Evolutionary conservation across 2,113 vertebrate species (phyloP), one percentile per base, ranked within the genome.

Genomic region (Ariopsis seemanni): DNA sequence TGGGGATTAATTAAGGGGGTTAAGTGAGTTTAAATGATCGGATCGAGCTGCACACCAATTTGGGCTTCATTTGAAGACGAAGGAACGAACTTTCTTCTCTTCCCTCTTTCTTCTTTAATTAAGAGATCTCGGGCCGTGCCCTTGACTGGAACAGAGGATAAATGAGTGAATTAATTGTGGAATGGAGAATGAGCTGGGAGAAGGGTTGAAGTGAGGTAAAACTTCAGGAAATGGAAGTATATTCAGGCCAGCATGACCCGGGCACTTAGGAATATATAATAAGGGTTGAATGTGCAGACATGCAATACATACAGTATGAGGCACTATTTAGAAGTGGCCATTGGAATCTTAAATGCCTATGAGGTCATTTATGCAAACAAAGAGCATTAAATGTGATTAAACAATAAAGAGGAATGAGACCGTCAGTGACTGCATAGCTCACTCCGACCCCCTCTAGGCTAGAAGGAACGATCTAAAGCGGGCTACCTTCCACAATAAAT

Each of bases 21-120:
- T 94, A 93, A 94, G 91, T 91, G 91, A 93, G 92, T 94, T 94
- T 92, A 95, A 93, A 92, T 93, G 88, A 92, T 93, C 90, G 88
- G 89, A 93, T 93, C 91, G 91, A 93, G 90, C 87, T 72, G 72
- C 82, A 85, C 91, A 87, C 89, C 92, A 82, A 92, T 92, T 87
- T 87, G 82, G 89, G 89, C 90, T 92, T 92, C 89, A 92, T 93
- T 92, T 92, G 91, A 93, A 94, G 92, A 88, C 53, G 1, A 30
- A 83, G 89, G 90, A 92, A 89, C 87, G 86, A 87, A 87, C 88
- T 89, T 90, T 85, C 74, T 84, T 88, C 86, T 85, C 48, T 78
- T 88, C 50, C 58, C 85, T 57, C 71, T 85, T 89, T 90, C 90
- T 90, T 91, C 89, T 92, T 92, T 92, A 93, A 94, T 93, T 89